phyloP scores from a whole-genome alignment of 92 coral and sea anemone genomes.

The Hydrozoanthus gracilis region DNA sequence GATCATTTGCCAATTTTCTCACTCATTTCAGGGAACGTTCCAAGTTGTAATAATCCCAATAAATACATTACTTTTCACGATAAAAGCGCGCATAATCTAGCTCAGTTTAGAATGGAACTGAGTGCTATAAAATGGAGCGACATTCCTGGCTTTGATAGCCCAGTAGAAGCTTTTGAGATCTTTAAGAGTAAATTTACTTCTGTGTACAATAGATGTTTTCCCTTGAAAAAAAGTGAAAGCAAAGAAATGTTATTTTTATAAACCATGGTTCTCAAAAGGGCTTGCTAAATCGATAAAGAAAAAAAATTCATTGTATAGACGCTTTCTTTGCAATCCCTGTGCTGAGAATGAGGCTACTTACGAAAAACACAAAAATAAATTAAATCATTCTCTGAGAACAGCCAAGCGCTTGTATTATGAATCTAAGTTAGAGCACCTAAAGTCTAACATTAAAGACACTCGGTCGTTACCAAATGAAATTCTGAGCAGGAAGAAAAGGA shows the following conservation, averaged over 20 bases:
- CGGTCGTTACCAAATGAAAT: conserved; percentile 43
- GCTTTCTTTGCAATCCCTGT: conserved; percentile 1
- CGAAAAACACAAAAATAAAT: conserved; percentile 6
- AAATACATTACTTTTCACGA: conserved; percentile 13
- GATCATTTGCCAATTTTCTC: no score
- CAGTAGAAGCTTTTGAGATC: not conserved
- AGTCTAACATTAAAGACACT: conserved; percentile 35
- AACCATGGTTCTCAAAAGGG: conserved; percentile 48
- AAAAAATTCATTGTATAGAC: conserved; percentile 24
- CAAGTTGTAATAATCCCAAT: no score
- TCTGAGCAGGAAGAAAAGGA: conserved; percentile 11
- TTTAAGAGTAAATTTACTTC: conserved; percentile 31
- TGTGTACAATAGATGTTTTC: no score
- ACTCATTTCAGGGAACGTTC: no score
- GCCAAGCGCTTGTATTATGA: conserved; percentile 18
- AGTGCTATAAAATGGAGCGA: conserved; percentile 24
- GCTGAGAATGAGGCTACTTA: not conserved
- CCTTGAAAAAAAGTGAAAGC: not conserved
- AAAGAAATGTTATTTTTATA: not conserved
- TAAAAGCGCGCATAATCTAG: conserved; percentile 7
- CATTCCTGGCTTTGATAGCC: conserved; percentile 1
- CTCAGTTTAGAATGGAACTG: conserved; percentile 11
- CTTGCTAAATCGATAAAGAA: conserved; percentile 26
- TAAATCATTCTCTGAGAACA: not conserved
- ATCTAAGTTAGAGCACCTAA: conserved; percentile 26